Evolutionary conservation across 2,888 invertebrate genomes (phyloP), one percentile per base, ranked within the genome.

Genomic region (Drosophila bunnanda): DNA sequence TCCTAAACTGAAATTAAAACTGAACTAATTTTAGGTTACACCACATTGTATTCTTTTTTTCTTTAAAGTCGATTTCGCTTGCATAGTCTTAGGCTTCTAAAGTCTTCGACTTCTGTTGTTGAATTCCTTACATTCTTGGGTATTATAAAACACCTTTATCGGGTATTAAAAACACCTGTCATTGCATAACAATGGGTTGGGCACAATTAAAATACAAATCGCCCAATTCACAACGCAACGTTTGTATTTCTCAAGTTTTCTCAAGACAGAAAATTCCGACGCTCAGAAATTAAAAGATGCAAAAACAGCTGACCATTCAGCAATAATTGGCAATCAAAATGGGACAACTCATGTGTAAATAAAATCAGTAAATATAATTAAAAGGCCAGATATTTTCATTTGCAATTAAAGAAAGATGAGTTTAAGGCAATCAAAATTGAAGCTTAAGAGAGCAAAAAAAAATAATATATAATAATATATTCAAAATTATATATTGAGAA

Each of bases 241-340:
- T 28, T 2, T n/a, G 28, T 28, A 10, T 46, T 46, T 46, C 6
- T 46, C n/a, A n/a, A 46, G 28, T 17, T n/a, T n/a, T 28, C 28
- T 46, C 12, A 28, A 50, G 50, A 20, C 30, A 8, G 15, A 48
- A 48, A 6, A 7, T 48, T 30, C n/a, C 17, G 46, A 28, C 6
- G 12, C 5, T 13, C 12, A 30, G 15, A 17, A 32, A 13, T 17
- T 9, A 32, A 32, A 32, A 32, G 5, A 13, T 13, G 13, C 30
- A 30, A 32, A 50, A 50, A 50, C 50, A 50, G 50, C 50, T 50
- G 50, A 32, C 9, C 20, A 20, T 50, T 50, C 20, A 32, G 15
- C 32, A 50, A 20, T 50, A 50, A 50, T 50, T 50, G 32, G 50
- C 15, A 20, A 50, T 50, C 15, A 15, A 32, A 15, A 20, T 4